Base-by-base conservation (phyloP, 2,888 invertebrate species). In the Ophraella communa region DNA sequence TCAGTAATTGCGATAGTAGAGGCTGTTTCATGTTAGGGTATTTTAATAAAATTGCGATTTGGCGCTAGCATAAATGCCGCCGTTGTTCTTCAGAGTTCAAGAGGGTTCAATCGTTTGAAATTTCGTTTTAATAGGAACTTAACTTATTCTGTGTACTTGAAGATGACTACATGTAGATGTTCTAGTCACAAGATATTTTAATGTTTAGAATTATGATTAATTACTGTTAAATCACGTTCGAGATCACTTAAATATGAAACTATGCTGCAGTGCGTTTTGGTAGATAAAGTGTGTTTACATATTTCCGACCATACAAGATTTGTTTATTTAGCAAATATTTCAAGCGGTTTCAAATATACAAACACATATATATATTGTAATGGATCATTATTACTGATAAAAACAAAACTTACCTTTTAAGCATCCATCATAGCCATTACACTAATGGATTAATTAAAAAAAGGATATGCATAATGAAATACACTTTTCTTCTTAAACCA, bases 41-140 rank as follows among this genome's bases (percentile, higher is more conserved):
- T 39, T 39, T 39, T 14, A 39, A 39, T 17, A 17, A 39, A 39
- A 39, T 14, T 14, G 27, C 27, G 27, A n/a, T 51, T 23, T 51
- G 27, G 27, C 49, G n/a, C 27, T 51, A 24, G 17, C 21, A 35
- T 44, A 55, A 55, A 42, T 44, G 55, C 24, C 18, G 24, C 17
- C 24, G 54, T 54, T 54, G 35, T 35, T 55, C 11, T 51, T 39
- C 17, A 14, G 30, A 45, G 56, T 56, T 56, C 56, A 56, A 56
- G 45, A 56, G 17, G 56, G 56, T 56, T 56, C 45, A 44, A 55
- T 4, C 23, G 42, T 44, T 55, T 44, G 8, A 23, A 42, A 35
- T 56, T 56, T 14, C 27, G 23, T 51, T 27, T 51, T 14, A 49
- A 49, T 51, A 27, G 3, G 14, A 51, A 17, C 49, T 51, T 14